Base-by-base conservation (phyloP, 2,888 invertebrate species). In the Drosophila picticornis region DNA sequence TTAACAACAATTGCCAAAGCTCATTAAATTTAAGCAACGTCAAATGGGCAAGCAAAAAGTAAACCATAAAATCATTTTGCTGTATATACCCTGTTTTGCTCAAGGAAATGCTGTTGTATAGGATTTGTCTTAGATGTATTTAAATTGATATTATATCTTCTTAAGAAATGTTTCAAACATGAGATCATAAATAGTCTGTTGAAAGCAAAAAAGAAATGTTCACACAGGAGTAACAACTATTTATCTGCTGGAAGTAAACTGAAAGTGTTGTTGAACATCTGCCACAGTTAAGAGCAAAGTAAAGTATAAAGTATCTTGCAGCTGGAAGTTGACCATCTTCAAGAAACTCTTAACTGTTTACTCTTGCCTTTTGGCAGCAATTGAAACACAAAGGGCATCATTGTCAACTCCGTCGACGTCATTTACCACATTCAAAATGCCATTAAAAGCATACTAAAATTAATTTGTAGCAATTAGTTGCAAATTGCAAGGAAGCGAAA, bases 371-470 rank as follows among this genome's bases (percentile, higher is more conserved):
- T 80, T 79, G 75, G 60, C 63, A 70, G 80, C 80, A 78, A 80
- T 78, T 75, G 80, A 78, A 76, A 71, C 66, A 83, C 84, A 83
- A 87, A 81, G 82, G 65, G 78, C 72, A 66, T 71, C 84, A 78
- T 87, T 83, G 88, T 84, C 83, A 75, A 70, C 74, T 80, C 57
- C 65, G 77, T 65, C 73, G 74, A 74, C 72, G 81, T 82, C 82
- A 81, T 85, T 77, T 77, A 76, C 83, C 88, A 87, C 86, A 90
- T 87, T 87, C 90, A 87, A 90, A 90, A 90, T 84, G 90, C 85
- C 88, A 90, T 87, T 90, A 87, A 90, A 88, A 90, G 86, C 80
- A 85, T 85, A 90, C 89, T 90, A 90, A 87, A 90, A 90, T 88
- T 90, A 88, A 90, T 88, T 90, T 88, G 88, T 88, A 77, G 87